phyloP scores from a whole-genome alignment of 2,797 vertebrate genomes.

The Hapalemur alaotrensis region DNA sequence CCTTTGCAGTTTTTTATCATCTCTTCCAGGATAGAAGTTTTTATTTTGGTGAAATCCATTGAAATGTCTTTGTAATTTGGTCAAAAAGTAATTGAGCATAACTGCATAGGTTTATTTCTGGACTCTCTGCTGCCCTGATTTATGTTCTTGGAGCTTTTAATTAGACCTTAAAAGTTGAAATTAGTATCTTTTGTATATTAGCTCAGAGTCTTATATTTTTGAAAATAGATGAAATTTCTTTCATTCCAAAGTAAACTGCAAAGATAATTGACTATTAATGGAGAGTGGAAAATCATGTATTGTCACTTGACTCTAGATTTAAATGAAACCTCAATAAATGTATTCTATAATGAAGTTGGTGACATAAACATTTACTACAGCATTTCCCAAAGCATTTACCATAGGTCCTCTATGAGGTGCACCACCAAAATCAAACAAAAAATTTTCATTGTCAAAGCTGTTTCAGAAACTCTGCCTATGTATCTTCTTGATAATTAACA shows the following conservation, averaged over 20 bases:
- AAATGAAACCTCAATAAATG: background rate
- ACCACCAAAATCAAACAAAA: background rate
- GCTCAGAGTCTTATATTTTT: background rate
- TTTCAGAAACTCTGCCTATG: background rate
- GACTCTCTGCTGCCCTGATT: background rate
- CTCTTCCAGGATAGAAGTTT: background rate
- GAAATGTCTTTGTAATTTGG: background rate
- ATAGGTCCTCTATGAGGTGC: background rate
- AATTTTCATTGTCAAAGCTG: background rate
- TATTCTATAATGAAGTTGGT: background rate
- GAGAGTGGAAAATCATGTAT: background rate
- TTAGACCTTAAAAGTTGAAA: background rate
- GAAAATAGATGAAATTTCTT: background rate
- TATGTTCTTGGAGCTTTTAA: background rate
- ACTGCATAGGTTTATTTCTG: background rate
- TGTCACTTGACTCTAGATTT: background rate
- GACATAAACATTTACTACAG: background rate
- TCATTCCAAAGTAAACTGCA: background rate
- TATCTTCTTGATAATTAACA: background rate
- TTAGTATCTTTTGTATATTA: background rate
- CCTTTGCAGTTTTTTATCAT: background rate
- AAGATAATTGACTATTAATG: background rate
- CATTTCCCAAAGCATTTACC: background rate
- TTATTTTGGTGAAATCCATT: background rate
- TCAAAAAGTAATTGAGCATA: background rate